Evolutionary conservation across 2,113 vertebrate species (phyloP), one percentile per base, ranked within the genome.

Genomic region (Lontra canadensis): DNA sequence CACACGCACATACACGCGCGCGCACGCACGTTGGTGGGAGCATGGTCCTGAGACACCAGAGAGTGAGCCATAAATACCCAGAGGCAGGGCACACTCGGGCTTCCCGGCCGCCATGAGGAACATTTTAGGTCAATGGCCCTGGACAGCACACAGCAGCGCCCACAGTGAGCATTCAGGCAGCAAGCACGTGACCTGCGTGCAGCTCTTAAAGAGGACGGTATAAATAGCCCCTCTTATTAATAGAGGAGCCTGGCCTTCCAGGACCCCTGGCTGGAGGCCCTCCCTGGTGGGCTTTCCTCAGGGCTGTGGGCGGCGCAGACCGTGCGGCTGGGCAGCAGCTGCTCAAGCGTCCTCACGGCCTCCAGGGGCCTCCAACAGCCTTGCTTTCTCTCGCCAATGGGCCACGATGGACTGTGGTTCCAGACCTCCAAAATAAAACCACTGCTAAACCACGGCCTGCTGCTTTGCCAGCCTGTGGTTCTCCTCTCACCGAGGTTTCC

Each of bases 271-370:
- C 96, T 93, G 90, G 49, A 92, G 84, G 96, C 96, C 98, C 92
- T 95, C 90, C 65, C 97, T 94, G 85, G 98, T 97, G 98, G 97
- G 98, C 97, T 96, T 98, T 96, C 96, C 98, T 97, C 94, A 74
- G 94, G 94, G 95, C 90, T 80, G 34, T 82, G 97, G 97, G 97
- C 98, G 97, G 96, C 90, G 95, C 91, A 89, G 97, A 88, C 95
- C 71, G 63, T 97, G 98, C 97, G 98, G 98, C 98, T 98, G 97
- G 97, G 97, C 97, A 98, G 94, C 73, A 98, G 98, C 95, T 98
- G 98, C 97, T 95, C 97, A 93, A 96, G 97, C 85, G 88, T 96
- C 98, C 96, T 85, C 79, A 57, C 59, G 71, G 95, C 96, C 98
- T 94, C 95, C 82, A 79, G 65, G 34, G 86, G 84, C 94, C 92